These are phyloP conservation scores for Palythoa grandiflora DNA, from an alignment of 92 coral and sea anemone genomes.

Conservation along the genomic window DNA sequence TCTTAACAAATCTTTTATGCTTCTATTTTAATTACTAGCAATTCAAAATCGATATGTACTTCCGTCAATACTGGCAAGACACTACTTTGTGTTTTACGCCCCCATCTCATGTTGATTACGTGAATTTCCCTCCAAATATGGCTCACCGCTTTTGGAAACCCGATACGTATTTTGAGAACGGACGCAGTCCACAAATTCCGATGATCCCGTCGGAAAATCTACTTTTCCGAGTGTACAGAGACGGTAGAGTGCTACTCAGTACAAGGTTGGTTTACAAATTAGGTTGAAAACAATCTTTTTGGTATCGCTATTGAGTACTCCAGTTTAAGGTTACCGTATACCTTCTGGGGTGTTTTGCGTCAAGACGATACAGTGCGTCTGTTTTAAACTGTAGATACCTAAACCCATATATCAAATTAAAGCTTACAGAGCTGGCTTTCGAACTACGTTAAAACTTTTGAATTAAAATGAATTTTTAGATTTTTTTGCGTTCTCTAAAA, in stretches of 20 bases:
- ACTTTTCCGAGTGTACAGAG: constrained; percentile 30
- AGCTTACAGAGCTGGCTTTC: too few species aligned
- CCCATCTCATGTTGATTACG: constrained; percentile 17
- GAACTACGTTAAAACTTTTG: too few species aligned
- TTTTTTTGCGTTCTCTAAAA: too few species aligned
- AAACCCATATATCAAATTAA: too few species aligned
- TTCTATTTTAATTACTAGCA: not conserved
- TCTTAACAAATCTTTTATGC: not conserved
- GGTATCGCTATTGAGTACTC: too few species aligned
- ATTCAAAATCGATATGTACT: constrained; percentile 37
- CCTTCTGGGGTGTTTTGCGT: too few species aligned
- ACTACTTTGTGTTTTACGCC: constrained; percentile 26
- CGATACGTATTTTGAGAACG: constrained; percentile 47
- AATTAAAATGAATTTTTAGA: too few species aligned
- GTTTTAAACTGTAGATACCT: too few species aligned
- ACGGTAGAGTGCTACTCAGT: constrained; percentile 29
- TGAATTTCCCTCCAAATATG: constrained; percentile 31
- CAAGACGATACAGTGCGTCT: too few species aligned
- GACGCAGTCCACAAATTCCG: constrained; percentile 13
- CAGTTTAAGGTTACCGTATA: too few species aligned
- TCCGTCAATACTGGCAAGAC: constrained; percentile 48
- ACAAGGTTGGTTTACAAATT: constrained; percentile 1
- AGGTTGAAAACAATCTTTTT: too few species aligned
- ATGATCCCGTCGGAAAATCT: constrained; percentile 30
- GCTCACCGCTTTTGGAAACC: constrained; percentile 41